phyloP scores from a whole-genome alignment of 1,140 invertebrate species.

The Delia radicum region DNA sequence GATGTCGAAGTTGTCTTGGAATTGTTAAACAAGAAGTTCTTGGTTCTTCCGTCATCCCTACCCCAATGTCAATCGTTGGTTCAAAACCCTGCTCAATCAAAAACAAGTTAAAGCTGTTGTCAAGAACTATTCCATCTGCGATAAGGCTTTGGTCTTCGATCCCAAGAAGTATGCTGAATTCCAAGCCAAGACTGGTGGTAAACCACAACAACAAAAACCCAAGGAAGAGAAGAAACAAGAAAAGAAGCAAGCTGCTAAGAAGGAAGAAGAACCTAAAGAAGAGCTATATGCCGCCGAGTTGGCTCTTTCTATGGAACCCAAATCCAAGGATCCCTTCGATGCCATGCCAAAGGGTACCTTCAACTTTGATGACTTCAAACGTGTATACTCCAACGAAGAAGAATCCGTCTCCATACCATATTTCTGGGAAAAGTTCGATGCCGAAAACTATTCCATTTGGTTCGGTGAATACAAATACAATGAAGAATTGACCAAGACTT shows the following conservation, averaged over 20 bases:
- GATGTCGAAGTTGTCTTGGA: slow-evolving; percentile 78
- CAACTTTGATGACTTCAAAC: slow-evolving; percentile 96
- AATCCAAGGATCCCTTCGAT: slow-evolving; percentile 91
- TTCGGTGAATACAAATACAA: slow-evolving; percentile 95
- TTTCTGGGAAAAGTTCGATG: slow-evolving; percentile 98
- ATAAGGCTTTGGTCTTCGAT: slow-evolving; percentile 75
- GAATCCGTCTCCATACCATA: slow-evolving; percentile 92
- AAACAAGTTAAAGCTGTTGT: slow-evolving; percentile 81
- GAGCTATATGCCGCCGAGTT: slow-evolving; percentile 70
- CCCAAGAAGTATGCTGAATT: slow-evolving; percentile 66
- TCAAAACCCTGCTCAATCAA: slow-evolving; percentile 90
- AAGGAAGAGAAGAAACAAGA: slow-evolving; percentile 64
- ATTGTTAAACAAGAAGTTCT: slow-evolving; percentile 79
- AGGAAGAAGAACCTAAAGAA: slow-evolving; percentile 59
- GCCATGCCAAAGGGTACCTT: slow-evolving; percentile 85
- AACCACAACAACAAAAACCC: slow-evolving; percentile 47
- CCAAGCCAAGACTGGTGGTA: slow-evolving; percentile 44
- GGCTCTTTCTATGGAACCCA: slow-evolving; percentile 73
- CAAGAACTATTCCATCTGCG: slow-evolving; percentile 76
- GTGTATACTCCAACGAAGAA: slow-evolving; percentile 96
- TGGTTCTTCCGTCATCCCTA: slow-evolving; percentile 71
- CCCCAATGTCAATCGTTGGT: slow-evolving; percentile 90
- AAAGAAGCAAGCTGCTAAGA: slow-evolving; percentile 58
- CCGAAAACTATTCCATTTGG: slow-evolving; percentile 97
- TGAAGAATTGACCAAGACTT: slow-evolving; percentile 87